phyloP scores from a whole-genome alignment of 2,888 invertebrate species.

The Molorchus minor region DNA sequence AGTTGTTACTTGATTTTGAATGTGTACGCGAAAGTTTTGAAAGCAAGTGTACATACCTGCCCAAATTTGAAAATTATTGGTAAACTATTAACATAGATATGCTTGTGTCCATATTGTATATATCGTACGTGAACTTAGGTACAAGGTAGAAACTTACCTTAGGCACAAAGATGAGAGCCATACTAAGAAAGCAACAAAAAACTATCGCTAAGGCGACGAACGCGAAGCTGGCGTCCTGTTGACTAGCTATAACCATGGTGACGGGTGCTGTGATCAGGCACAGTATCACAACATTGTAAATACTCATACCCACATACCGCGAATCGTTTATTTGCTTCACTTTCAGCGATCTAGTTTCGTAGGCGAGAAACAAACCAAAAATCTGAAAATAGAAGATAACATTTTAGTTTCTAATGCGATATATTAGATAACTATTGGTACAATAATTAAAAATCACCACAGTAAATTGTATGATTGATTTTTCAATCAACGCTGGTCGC shows the following conservation, averaged over 20 bases:
- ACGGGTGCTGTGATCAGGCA: constrained; percentile 98
- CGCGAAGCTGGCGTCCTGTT: constrained; percentile 97
- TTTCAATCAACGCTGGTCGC: too few species aligned
- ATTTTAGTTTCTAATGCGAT: too few species aligned
- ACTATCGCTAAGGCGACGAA: constrained; percentile 96
- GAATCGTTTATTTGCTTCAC: constrained; percentile 98
- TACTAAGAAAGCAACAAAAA: constrained; percentile 97
- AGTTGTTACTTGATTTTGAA: too few species aligned
- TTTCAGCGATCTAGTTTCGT: constrained; percentile 97
- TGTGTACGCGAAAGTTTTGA: too few species aligned
- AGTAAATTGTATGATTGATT: too few species aligned
- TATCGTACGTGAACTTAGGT: too few species aligned
- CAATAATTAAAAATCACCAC: too few species aligned
- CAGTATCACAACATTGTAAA: constrained; percentile 98
- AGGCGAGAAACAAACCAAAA: constrained; percentile 97
- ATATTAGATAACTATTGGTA: too few species aligned
- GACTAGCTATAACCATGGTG: constrained; percentile 94
- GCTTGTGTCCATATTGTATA: too few species aligned
- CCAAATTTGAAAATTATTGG: too few species aligned
- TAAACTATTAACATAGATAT: too few species aligned
- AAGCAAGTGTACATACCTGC: too few species aligned
- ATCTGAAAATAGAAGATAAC: constrained; percentile 63
- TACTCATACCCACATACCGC: constrained; percentile 98
- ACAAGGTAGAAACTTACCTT: constrained; percentile 82
- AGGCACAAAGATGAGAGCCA: constrained; percentile 98